Evolutionary conservation across 2,888 invertebrate genomes (phyloP).

Genomic region (Ormyrus thymus): DNA sequence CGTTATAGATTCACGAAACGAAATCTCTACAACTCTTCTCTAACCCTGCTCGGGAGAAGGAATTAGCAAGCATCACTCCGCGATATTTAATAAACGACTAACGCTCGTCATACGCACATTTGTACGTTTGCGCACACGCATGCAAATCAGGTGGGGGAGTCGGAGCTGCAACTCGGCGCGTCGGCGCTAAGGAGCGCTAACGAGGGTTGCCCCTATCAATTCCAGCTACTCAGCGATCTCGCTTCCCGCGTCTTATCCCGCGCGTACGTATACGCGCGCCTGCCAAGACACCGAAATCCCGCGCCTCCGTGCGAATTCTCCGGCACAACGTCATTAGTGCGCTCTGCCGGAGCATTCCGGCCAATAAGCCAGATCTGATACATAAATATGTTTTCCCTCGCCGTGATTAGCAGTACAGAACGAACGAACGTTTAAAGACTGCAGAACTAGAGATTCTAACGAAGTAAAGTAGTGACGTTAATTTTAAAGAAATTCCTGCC

Average conservation of each 20-base stretch:
- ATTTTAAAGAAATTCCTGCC: too few relatives aligned
- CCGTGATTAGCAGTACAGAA: background rate
- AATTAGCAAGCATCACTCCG: too few relatives aligned
- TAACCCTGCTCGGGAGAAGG: too few relatives aligned
- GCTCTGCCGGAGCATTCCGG: conserved; percentile 6
- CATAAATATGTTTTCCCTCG: conserved; percentile 3
- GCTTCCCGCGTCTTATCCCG: conserved; percentile 9
- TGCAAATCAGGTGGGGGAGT: too few relatives aligned
- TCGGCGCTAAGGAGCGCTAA: conserved; percentile 60
- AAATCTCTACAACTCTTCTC: conserved; percentile 15
- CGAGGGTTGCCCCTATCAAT: conserved; percentile 68
- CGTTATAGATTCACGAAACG: too few relatives aligned
- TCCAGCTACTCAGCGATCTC: conserved; percentile 64
- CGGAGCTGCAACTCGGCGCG: too few relatives aligned
- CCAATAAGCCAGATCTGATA: conserved; percentile 23
- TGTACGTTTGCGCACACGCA: too few relatives aligned
- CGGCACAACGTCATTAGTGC: conserved; percentile 39
- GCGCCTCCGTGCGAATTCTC: conserved; percentile 35
- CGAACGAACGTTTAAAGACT: background rate
- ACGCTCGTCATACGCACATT: too few relatives aligned
- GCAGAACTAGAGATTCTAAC: background rate
- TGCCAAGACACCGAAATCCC: conserved; percentile 55
- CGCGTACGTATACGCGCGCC: conserved; percentile 50
- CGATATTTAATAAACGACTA: too few relatives aligned
- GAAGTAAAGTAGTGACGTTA: too few relatives aligned